phyloP scores from a whole-genome alignment of 2,113 vertebrate genomes.

The Eudorcas thomsonii region DNA sequence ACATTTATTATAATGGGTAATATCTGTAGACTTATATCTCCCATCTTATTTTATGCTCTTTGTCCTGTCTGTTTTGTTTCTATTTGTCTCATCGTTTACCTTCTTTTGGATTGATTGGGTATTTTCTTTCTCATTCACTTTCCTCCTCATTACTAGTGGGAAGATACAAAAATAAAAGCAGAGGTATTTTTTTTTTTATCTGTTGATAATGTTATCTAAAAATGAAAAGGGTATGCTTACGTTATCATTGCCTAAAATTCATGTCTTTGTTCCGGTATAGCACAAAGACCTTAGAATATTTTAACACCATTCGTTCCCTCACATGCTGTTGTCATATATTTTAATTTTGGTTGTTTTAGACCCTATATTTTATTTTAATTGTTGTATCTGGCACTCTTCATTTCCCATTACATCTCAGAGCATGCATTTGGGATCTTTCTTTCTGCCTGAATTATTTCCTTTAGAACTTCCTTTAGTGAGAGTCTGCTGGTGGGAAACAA shows the following conservation, averaged over 20 bases:
- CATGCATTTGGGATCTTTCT: not conserved
- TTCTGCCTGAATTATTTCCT: not conserved
- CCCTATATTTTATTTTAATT: not conserved
- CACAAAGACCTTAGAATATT: not conserved
- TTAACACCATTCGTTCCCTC: not conserved
- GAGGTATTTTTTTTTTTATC: not conserved
- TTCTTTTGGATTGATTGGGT: not conserved
- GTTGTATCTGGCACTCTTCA: not conserved
- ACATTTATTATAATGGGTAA: not conserved
- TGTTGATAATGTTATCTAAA: not conserved
- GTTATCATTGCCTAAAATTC: not conserved
- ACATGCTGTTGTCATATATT: not conserved
- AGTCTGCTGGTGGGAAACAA: not conserved
- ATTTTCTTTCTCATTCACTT: not conserved
- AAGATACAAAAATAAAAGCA: not conserved
- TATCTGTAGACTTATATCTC: not conserved
- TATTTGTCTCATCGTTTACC: not conserved
- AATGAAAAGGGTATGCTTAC: not conserved
- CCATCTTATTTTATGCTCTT: not conserved
- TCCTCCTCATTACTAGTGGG: not conserved
- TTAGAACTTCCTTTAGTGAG: not conserved
- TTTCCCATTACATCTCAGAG: not conserved
- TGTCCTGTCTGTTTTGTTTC: not conserved
- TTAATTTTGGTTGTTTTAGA: not conserved
- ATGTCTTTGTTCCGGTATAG: not conserved